phyloP scores from a whole-genome alignment of 2,797 vertebrate species.

The Psittacula derbiana region DNA sequence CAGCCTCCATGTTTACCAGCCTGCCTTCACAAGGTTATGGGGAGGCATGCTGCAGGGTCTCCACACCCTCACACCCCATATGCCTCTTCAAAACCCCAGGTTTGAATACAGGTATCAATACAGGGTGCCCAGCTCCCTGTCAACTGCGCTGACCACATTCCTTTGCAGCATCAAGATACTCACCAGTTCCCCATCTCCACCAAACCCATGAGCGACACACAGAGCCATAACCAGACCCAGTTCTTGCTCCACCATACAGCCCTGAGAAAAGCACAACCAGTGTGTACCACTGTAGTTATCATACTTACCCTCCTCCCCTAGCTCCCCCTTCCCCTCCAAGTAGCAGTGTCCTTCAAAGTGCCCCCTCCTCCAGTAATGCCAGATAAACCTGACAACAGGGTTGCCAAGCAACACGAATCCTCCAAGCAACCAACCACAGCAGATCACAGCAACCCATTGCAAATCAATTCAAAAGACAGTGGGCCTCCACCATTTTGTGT shows the following conservation, averaged over 20 bases:
- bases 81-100: neutral
- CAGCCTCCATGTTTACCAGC: neutral
- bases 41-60: neutral
- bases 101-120: neutral
- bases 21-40: neutral
- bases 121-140: neutral
- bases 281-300: neutral
- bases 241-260: neutral
- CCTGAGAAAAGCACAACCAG: neutral
- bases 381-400: neutral
- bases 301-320: neutral
- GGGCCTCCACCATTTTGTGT: neutral
- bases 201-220: neutral
- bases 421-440: neutral
- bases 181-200: neutral
- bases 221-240: neutral
- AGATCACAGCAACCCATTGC: neutral
- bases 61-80: accelerated
- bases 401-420: constrained; percentile 13
- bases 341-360: neutral
- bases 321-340: neutral
- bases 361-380: neutral
- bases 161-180: neutral
- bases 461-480: neutral
- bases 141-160: neutral